These are phyloP conservation scores for Muntiacus muntjak DNA, from an alignment of 2,113 vertebrate genomes.

Conservation along the genomic window DNA sequence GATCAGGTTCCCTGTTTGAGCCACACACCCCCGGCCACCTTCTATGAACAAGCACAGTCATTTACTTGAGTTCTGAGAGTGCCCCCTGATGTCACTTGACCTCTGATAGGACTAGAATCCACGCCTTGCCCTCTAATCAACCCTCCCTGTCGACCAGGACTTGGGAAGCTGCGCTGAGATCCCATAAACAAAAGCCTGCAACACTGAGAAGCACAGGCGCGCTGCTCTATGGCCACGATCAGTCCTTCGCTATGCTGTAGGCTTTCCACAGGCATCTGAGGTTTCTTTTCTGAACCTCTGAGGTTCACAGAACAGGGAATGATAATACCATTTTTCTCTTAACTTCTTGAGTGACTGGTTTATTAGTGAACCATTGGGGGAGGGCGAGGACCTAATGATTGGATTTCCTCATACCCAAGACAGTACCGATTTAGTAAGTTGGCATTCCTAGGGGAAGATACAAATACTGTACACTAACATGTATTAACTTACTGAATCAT, in stretches of 20 bases:
- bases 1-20: background rate
- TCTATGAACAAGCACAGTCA: background rate
- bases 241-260: background rate
- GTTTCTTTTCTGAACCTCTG: background rate
- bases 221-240: background rate
- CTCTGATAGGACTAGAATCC: background rate
- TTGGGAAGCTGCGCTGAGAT: background rate
- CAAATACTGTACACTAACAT: background rate
- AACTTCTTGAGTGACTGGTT: background rate
- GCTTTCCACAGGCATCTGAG: background rate
- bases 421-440: background rate
- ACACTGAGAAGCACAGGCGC: rapidly evolving
- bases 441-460: background rate
- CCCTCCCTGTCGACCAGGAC: background rate
- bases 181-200: background rate
- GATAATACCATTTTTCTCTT: background rate
- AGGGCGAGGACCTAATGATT: background rate
- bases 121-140: background rate
- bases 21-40: background rate
- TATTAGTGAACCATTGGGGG: background rate
- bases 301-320: background rate
- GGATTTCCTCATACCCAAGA: background rate
- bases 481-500: background rate
- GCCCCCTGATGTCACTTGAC: background rate
- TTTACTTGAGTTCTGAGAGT: background rate